Evolutionary conservation across 2,888 invertebrate genomes (phyloP).

Genomic region (Lordiphosa andalusiaca): DNA sequence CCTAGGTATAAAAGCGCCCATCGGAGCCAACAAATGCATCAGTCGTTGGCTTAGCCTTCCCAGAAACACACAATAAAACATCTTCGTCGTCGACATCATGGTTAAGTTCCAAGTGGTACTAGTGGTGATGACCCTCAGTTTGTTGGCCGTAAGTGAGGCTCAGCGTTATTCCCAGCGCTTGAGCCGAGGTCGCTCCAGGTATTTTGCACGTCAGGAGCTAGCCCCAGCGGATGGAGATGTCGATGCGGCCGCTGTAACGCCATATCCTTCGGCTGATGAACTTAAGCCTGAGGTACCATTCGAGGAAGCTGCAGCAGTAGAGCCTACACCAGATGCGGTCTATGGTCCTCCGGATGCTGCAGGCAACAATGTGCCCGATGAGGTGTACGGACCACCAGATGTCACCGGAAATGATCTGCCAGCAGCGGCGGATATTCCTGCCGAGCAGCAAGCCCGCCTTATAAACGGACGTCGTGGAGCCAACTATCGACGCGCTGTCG

Average conservation of each 20-base stretch:
- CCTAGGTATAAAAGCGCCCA: conserved; percentile 61
- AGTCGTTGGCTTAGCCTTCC: conserved; percentile 49
- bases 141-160: conserved; percentile 48
- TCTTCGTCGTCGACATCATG: conserved; percentile 43
- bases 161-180: conserved; percentile 60
- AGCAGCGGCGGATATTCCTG: conserved; percentile 54
- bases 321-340: conserved; percentile 70
- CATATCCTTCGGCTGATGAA: conserved; percentile 75
- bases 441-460: conserved; percentile 63
- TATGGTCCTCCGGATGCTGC: conserved; percentile 70
- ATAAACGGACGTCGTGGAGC: conserved; percentile 62
- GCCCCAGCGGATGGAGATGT: conserved; percentile 51
- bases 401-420: conserved; percentile 56
- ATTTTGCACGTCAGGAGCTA: conserved; percentile 70
- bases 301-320: conserved; percentile 57
- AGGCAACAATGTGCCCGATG: conserved; percentile 65
- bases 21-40: conserved; percentile 31
- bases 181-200: conserved; percentile 58
- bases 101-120: conserved; percentile 66
- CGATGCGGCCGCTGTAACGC: conserved; percentile 66
- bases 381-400: conserved; percentile 73
- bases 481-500: conserved; percentile 44
- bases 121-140: conserved; percentile 34
- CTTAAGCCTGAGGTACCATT: conserved; percentile 76
- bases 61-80: conserved; percentile 24